Base-by-base conservation (phyloP, 1,140 invertebrate genomes). In the Bradynema listronoti region DNA sequence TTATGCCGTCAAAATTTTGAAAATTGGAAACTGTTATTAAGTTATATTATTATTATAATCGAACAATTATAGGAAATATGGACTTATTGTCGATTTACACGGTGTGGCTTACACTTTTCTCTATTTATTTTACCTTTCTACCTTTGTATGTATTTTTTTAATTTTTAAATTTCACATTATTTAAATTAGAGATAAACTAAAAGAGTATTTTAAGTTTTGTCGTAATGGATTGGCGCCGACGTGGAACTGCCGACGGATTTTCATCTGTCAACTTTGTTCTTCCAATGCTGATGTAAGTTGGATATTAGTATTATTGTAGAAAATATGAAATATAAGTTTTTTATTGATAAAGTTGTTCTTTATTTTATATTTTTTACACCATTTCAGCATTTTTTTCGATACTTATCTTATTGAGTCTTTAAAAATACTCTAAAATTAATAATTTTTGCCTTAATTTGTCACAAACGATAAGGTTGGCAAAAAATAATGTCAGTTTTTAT, bases 221-320 rank as follows among this genome's bases (percentile, higher is more conserved):
- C 25, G 41, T 68, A 24, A 33, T 61, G 32, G 52, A 36, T 51
- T 74, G 72, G 72, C 32, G 42, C 16, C 45, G 60, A 33, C 49
- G 72, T 34, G 73, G 73, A 24, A 71, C 72, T 29, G 58, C 73
- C 9, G 72, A 74, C 33, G 72, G 72, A 11, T 74, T 74, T 52
- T 74, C 70, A 46, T 76, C 73, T 4, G 61, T 74, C 19, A 71
- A 66, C 36, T 67, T 75, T 25, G 73, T 74, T 19, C 63, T 74
- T 29, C 72, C 72, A 9, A 51, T 74, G 39, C 36, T 75, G 9
- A 71, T 39, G 36, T 39, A 39, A 39, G 36, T 39, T 39, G 11
- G 36, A 56, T 50, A 25, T n/a, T 50, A 1, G 27, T 53, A 41
- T 16, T 41, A 39, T 1, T n/a, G 47, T n/a, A 42, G 14, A 39